Evolutionary conservation across 2,113 vertebrate genomes (phyloP).

Genomic region (Columbina picui): DNA sequence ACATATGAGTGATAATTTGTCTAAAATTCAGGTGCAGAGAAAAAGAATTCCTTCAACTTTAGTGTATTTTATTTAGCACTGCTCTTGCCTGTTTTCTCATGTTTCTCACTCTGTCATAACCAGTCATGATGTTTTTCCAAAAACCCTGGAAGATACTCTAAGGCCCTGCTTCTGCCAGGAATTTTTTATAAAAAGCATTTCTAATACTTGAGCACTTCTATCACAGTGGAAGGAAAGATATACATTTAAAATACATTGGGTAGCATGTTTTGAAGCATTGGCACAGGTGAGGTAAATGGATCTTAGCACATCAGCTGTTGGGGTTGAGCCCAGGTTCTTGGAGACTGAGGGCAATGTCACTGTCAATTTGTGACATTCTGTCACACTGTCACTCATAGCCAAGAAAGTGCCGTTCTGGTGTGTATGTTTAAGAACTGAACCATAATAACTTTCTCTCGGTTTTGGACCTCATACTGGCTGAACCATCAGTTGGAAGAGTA

Average conservation of each 20-base stretch:
- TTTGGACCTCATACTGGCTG: not conserved
- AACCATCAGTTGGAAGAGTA: not conserved
- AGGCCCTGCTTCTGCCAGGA: not conserved
- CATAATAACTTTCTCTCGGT: not conserved
- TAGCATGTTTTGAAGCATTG: not conserved
- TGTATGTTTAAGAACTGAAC: not conserved
- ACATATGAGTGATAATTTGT: not conserved
- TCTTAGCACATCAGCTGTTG: not conserved
- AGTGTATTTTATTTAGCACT: not conserved
- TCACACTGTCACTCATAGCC: not conserved
- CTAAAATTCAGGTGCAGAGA: conserved; percentile 16
- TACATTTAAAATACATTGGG: not conserved
- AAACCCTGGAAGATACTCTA: conserved; percentile 5
- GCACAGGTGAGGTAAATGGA: not conserved
- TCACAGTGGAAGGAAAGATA: not conserved
- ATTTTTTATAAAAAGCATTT: not conserved
- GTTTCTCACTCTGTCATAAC: conserved; percentile 9
- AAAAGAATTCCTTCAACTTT: not conserved
- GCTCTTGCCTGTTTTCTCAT: conserved; percentile 36
- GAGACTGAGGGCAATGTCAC: not conserved
- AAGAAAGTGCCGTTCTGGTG: not conserved
- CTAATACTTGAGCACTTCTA: not conserved
- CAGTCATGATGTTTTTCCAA: conserved; percentile 9
- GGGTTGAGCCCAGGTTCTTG: not conserved
- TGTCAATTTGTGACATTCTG: not conserved